These are phyloP conservation scores for Timandra comae DNA, from an alignment of 2,888 invertebrate genomes.

Conservation along the genomic window DNA sequence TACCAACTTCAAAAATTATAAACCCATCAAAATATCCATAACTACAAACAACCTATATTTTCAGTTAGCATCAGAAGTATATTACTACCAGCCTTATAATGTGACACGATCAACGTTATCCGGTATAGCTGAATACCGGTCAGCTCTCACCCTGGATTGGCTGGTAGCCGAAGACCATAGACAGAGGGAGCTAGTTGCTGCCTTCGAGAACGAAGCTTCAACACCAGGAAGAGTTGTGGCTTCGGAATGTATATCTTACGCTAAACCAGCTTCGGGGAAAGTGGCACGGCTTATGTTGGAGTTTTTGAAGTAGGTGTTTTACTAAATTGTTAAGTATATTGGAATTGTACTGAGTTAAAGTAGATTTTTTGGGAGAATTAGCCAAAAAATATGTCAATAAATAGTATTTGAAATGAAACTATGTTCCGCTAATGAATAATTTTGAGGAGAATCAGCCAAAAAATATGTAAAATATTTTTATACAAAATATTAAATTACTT, in stretches of 20 bases:
- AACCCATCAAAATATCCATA: too few relatives aligned
- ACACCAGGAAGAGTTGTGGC: slow-evolving; percentile 31
- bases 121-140: slow-evolving; percentile 51
- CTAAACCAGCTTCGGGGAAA: slow-evolving; percentile 50
- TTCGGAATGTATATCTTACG: slow-evolving; percentile 48
- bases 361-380: too few relatives aligned
- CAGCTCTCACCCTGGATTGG: slow-evolving; percentile 59
- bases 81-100: slow-evolving; percentile 38
- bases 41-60: too few relatives aligned
- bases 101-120: slow-evolving; percentile 36
- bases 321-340: too few relatives aligned
- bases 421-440: too few relatives aligned
- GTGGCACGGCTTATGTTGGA: slow-evolving; percentile 57
- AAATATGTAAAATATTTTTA: too few relatives aligned
- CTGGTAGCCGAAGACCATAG: slow-evolving; percentile 50
- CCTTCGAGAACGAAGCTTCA: slow-evolving; percentile 44
- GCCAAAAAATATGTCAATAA: too few relatives aligned
- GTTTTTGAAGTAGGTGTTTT: slow-evolving; percentile 49
- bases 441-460: too few relatives aligned
- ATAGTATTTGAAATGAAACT: too few relatives aligned
- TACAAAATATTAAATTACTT: too few relatives aligned
- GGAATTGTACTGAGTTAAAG: too few relatives aligned
- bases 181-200: slow-evolving; percentile 49
- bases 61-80: slow-evolving; percentile 38
- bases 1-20: too few relatives aligned